Conservation (phyloP, 2,888 invertebrate species). For the Carterocephalus palaemon region DNA sequence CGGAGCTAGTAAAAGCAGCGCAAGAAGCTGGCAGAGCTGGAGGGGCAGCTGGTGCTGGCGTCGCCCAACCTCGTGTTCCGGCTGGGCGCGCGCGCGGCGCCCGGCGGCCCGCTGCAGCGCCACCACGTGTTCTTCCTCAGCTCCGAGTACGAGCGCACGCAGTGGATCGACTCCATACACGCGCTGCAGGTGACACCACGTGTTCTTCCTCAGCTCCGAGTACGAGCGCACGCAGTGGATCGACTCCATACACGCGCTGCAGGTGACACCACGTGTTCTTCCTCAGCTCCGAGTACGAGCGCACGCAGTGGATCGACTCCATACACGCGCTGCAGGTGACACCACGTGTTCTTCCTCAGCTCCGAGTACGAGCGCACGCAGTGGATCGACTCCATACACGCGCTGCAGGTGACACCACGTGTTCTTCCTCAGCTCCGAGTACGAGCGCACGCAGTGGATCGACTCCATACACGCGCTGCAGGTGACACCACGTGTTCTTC, state of each 20-base stretch:
- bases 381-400: slow-evolving; percentile 95
- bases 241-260: slow-evolving; percentile 91
- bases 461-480: too few species aligned
- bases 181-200: slow-evolving; percentile 88
- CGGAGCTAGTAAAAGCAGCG: too few species aligned
- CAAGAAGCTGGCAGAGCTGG: slow-evolving; percentile 93
- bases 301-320: slow-evolving; percentile 96
- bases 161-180: slow-evolving; percentile 95
- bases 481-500: too few species aligned
- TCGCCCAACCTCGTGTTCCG: slow-evolving; percentile 93
- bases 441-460: too few species aligned
- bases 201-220: slow-evolving; percentile 95
- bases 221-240: slow-evolving; percentile 97
- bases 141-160: slow-evolving; percentile 95
- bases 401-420: slow-evolving; percentile 89
- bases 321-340: slow-evolving; percentile 90
- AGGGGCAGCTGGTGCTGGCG: slow-evolving; percentile 92
- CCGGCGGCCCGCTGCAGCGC: slow-evolving; percentile 74
- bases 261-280: slow-evolving; percentile 91
- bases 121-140: slow-evolving; percentile 92
- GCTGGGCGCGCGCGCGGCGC: slow-evolving; percentile 84
- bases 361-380: slow-evolving; percentile 96
- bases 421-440: too few species aligned
- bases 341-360: slow-evolving; percentile 92
- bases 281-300: slow-evolving; percentile 95